Conservation (phyloP, 2,888 invertebrate genomes). For the Drosophila helvetica region DNA sequence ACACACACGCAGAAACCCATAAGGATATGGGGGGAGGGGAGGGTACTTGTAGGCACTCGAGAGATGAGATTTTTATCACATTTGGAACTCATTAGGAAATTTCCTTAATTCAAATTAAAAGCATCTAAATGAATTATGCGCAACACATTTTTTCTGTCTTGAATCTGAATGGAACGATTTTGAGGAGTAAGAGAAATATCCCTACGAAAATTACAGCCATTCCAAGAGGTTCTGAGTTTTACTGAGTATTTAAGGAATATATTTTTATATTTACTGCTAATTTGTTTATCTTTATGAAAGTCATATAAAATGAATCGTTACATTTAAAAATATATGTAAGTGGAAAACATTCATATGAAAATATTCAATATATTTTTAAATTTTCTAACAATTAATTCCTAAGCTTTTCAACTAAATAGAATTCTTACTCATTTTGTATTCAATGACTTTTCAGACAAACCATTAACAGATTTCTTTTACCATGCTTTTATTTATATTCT, state of each 20-base stretch:
- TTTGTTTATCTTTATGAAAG: background rate
- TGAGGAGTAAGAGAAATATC: background rate
- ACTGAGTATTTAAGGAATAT: background rate
- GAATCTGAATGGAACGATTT: slow-evolving; percentile 9
- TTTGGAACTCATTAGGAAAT: slow-evolving; percentile 70
- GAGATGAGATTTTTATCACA: slow-evolving; percentile 68
- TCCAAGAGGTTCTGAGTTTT: background rate
- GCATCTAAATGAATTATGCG: slow-evolving; percentile 72
- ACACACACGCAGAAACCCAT: slow-evolving; percentile 24
- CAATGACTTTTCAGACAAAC: too few relatives aligned
- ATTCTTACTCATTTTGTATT: too few relatives aligned
- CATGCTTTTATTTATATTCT: too few relatives aligned
- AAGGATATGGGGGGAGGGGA: background rate
- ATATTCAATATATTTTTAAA: too few relatives aligned
- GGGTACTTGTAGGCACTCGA: slow-evolving; percentile 43
- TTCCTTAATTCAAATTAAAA: slow-evolving; percentile 75
- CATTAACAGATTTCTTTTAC: too few relatives aligned
- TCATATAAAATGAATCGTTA: background rate
- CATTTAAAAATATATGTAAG: background rate
- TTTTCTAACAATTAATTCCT: too few relatives aligned
- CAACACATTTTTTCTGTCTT: slow-evolving; percentile 46
- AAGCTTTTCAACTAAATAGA: too few relatives aligned
- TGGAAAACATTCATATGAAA: too few relatives aligned
- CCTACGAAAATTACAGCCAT: background rate
- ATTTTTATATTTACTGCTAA: too few relatives aligned